These are phyloP conservation scores for Leptodirus hochenwartii DNA, from an alignment of 2,888 invertebrate genomes.

Conservation along the genomic window DNA sequence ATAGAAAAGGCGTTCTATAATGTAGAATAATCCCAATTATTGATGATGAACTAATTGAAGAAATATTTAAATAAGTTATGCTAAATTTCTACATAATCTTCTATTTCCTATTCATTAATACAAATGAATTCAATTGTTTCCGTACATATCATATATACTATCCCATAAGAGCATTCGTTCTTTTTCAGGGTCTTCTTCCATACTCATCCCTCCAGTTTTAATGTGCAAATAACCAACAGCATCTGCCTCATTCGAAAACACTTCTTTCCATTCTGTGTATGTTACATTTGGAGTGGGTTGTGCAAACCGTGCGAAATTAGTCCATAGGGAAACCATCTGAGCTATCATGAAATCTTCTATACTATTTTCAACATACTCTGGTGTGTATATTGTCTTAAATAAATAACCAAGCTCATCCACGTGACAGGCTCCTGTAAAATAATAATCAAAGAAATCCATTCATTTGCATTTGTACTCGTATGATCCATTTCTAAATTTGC, in stretches of 20 bases:
- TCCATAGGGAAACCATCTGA: slow-evolving; percentile 11
- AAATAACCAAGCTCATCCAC: slow-evolving; percentile 14
- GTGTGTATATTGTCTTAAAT: slow-evolving; percentile 10
- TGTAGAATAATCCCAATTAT: too few relatives aligned
- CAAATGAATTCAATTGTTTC: too few relatives aligned
- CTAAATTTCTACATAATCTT: too few relatives aligned
- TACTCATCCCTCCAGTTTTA: slow-evolving; percentile 4
- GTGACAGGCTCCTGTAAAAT: slow-evolving; percentile 12
- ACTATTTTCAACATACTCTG: slow-evolving; percentile 8
- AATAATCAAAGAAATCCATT: too few relatives aligned
- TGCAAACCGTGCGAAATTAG: slow-evolving; percentile 11
- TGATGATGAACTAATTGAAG: too few relatives aligned
- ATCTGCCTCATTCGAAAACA: slow-evolving; percentile 8
- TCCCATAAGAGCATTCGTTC: slow-evolving; percentile 13
- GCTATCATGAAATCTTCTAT: slow-evolving; percentile 9
- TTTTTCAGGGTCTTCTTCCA: slow-evolving; percentile 9
- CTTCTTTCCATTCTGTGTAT: too few relatives aligned
- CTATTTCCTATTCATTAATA: too few relatives aligned
- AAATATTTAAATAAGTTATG: too few relatives aligned
- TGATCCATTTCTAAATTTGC: slow-evolving; percentile 1
- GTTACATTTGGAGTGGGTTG: neutral
- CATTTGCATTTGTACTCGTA: too few relatives aligned
- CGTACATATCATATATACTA: slow-evolving; percentile 9
- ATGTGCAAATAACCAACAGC: slow-evolving; percentile 11
- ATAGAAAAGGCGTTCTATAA: too few relatives aligned